These are phyloP conservation scores for Parotocinclus haroldoi DNA, from an alignment of 2,797 vertebrate species.

Conservation along the genomic window DNA sequence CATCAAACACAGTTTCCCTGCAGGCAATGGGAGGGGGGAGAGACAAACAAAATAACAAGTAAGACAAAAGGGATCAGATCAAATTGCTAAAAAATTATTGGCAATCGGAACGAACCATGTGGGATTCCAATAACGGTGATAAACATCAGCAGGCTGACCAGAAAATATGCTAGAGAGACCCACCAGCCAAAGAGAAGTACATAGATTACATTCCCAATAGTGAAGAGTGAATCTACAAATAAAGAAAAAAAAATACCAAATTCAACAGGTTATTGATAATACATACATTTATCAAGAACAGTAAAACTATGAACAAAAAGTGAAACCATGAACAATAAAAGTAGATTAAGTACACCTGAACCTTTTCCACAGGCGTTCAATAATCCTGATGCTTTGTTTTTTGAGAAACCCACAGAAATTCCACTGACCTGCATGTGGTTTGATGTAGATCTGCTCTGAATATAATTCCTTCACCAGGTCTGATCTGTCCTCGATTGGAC, in stretches of 20 bases:
- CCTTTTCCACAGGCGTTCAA: too few relatives aligned
- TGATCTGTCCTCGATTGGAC: conserved; percentile 79
- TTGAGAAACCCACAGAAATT: not conserved
- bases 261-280: not conserved
- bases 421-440: conserved; percentile 64
- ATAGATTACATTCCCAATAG: conserved; percentile 76
- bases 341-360: too few relatives aligned
- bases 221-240: conserved; percentile 71
- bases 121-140: conserved; percentile 70
- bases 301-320: not conserved
- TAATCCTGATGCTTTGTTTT: too few relatives aligned
- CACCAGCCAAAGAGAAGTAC: conserved; percentile 86
- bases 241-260: not conserved
- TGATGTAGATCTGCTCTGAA: conserved; percentile 76
- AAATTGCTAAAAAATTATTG: not conserved
- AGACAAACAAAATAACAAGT: not conserved
- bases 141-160: conserved; percentile 77
- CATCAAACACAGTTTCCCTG: conserved; percentile 74
- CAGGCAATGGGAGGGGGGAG: too few relatives aligned
- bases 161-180: conserved; percentile 74
- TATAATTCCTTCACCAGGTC: conserved; percentile 81
- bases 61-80: not conserved
- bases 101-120: conserved; percentile 69
- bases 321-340: too few relatives aligned
- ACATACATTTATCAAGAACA: too few relatives aligned